These are phyloP conservation scores for Toxonevra muliebris DNA, from an alignment of 2,888 invertebrate species.

Conservation along the genomic window DNA sequence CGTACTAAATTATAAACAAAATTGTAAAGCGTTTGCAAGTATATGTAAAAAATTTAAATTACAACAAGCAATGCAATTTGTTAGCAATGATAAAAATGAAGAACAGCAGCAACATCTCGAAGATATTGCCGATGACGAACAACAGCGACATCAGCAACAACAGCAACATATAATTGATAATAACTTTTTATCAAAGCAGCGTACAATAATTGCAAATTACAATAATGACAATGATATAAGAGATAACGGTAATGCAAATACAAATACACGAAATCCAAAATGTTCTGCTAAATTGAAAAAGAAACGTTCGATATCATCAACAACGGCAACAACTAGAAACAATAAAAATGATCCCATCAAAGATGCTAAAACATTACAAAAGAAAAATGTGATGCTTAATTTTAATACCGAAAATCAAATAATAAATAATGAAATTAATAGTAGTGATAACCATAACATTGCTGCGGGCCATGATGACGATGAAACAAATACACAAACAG, in stretches of 20 bases:
- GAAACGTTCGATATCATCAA: conserved; percentile 29
- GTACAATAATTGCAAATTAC: conserved; percentile 34
- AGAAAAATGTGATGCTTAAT: conserved; percentile 25
- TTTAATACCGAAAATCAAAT: conserved; percentile 39
- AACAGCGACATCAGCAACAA: neutral
- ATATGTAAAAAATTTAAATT: conserved; percentile 11
- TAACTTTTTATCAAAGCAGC: neutral
- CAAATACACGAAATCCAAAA: neutral
- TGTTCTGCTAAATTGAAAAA: conserved; percentile 25
- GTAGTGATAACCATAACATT: conserved; percentile 44
- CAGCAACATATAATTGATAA: neutral
- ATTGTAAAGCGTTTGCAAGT: conserved; percentile 2
- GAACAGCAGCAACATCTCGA: conserved; percentile 4
- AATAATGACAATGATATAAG: conserved; percentile 20
- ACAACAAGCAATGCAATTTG: conserved; percentile 31
- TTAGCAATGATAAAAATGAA: conserved; percentile 29
- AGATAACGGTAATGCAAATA: conserved; percentile 39
- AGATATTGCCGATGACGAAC: neutral
- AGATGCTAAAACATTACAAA: neutral
- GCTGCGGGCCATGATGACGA: conserved; percentile 8
- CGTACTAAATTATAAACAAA: conserved; percentile 29
- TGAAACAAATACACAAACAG: neutral
- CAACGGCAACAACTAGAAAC: conserved; percentile 16
- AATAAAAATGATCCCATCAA: neutral
- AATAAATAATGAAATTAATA: conserved; percentile 47